phyloP scores from a whole-genome alignment of 2,113 vertebrate species.

The Plestiodon gilberti region DNA sequence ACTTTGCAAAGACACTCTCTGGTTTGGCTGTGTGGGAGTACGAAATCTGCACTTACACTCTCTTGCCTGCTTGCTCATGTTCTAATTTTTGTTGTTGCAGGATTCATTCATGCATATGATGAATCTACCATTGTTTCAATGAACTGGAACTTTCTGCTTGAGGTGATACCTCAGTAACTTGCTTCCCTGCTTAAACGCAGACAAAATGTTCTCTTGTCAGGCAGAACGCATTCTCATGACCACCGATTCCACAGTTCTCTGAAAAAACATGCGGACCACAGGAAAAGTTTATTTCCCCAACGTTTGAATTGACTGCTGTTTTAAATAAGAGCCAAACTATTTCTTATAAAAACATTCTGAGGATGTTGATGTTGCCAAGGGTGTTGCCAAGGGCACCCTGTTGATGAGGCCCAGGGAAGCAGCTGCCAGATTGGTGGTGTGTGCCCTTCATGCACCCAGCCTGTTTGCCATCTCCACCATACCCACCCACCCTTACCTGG shows the following conservation, averaged over 20 bases:
- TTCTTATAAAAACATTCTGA: too few species aligned
- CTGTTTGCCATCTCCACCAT: too few species aligned
- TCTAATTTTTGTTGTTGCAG: slow-evolving; percentile 51
- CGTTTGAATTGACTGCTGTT: background rate
- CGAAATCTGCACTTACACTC: slow-evolving; percentile 39
- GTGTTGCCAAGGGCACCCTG: too few species aligned
- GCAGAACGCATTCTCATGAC: accelerated
- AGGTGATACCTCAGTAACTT: slow-evolving; percentile 28
- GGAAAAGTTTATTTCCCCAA: background rate
- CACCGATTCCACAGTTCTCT: background rate
- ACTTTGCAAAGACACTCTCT: slow-evolving; percentile 5
- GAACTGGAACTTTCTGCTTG: slow-evolving; percentile 44
- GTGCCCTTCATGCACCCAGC: too few species aligned
- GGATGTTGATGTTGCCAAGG: too few species aligned
- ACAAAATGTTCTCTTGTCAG: slow-evolving; percentile 11
- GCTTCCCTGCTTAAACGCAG: slow-evolving; percentile 8
- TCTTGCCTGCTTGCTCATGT: slow-evolving; percentile 27
- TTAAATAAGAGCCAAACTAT: background rate
- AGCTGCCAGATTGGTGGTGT: too few species aligned
- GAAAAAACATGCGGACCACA: background rate
- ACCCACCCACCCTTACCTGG: too few species aligned
- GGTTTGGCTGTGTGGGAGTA: slow-evolving; percentile 12
- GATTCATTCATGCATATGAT: slow-evolving; percentile 22
- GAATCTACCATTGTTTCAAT: background rate
- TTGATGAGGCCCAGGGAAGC: too few species aligned